Evolutionary conservation across 2,113 vertebrate genomes (phyloP), one percentile per base, ranked within the genome.

Genomic region (Synodontis membranacea): DNA sequence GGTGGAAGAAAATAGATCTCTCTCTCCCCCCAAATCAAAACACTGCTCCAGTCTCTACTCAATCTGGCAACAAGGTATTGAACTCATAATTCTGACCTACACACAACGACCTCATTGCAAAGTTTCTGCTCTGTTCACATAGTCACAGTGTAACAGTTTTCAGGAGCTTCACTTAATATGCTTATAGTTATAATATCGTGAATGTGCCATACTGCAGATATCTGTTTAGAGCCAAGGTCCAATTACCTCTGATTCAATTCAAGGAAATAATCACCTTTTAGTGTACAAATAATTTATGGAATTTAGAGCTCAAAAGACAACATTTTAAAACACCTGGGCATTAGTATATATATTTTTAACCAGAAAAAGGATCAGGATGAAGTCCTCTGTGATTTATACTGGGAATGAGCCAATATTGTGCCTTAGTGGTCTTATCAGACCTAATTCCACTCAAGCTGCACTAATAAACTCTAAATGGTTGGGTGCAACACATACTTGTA

Each of bases 1-100:
- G 60, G 8, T 60, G 8, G 21, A 10, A 54, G 56, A 62, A 83
- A 62, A 64, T 78, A 56, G 62, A 54, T 21, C 39, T 28, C 11
- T 15, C 68, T 66, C 52, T 15, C 1, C 21, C 9, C 4, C 1
- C 10, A 58, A 80, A 76, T 58, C 39, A 17, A 48, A 44, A 56
- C 74, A 70, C 37, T 42, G 15, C 42, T 60, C n/a, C 12, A 17
- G 4, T 23, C 44, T 66, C 37, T 58, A 42, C 80, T 86, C 44
- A 48, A 58, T 75, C 72, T 6, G 72, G 68, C 31, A 78, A 48
- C 58, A 72, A 74, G 48, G 62, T 86, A 79, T 84, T 84, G 74
- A n/a, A 64, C 52, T 21, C 44, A 64, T 75, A 88, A 85, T 58
- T 11, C 50, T 72, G 76, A 72, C 83, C 79, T 54, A 15, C 66